Evolutionary conservation across 2,888 invertebrate species (phyloP).

Genomic region (Troilus luridus): DNA sequence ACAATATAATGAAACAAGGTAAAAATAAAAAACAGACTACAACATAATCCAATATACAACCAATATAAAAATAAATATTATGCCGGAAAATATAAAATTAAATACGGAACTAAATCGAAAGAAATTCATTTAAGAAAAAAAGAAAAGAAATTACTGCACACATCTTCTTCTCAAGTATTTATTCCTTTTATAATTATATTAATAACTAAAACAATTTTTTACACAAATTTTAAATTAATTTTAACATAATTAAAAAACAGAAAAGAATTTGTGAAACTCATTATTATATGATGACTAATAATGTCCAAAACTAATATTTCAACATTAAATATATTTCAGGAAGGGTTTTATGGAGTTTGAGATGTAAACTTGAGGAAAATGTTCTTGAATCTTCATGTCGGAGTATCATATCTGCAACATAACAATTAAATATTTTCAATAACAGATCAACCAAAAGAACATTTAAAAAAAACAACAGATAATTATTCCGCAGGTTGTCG

Average conservation of each 20-base stretch:
- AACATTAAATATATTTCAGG: constrained; percentile 45
- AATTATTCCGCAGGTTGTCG: too few species aligned
- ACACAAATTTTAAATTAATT: constrained; percentile 40
- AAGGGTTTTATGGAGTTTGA: constrained; percentile 37
- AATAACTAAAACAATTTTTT: constrained; percentile 45
- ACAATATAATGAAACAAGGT: background rate
- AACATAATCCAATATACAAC: constrained; percentile 3
- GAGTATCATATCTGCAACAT: constrained; percentile 53
- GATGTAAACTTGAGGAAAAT: constrained; percentile 46
- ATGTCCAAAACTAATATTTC: constrained; percentile 52
- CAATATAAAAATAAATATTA: constrained; percentile 32
- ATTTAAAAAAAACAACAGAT: background rate
- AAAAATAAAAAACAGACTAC: background rate
- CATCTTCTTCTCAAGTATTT: constrained; percentile 48
- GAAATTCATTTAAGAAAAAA: constrained; percentile 10
- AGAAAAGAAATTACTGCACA: constrained; percentile 30
- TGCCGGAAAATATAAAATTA: background rate
- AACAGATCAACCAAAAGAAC: background rate
- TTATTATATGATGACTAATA: constrained; percentile 34
- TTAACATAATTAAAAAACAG: constrained; percentile 34
- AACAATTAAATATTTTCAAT: background rate
- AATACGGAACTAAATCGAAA: constrained; percentile 17
- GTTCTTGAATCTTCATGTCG: background rate
- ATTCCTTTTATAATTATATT: constrained; percentile 30
- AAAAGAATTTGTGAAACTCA: constrained; percentile 2